These are phyloP conservation scores for Ptyas mucosa DNA, from an alignment of 2,113 vertebrate genomes.

Conservation along the genomic window DNA sequence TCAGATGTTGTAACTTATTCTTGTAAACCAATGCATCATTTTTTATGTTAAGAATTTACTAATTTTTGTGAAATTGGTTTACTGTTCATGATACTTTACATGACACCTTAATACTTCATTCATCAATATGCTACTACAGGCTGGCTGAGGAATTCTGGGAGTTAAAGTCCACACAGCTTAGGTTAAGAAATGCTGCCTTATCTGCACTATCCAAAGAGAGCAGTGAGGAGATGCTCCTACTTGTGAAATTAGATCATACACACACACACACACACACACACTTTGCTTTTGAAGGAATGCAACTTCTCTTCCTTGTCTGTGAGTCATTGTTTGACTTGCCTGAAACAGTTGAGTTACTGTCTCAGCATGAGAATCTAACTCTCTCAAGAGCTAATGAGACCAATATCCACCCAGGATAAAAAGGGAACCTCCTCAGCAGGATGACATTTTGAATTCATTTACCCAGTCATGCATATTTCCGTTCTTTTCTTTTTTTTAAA, in stretches of 20 bases:
- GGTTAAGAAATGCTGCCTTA: neutral
- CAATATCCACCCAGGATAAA: neutral
- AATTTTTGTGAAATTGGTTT: neutral
- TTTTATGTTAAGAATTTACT: neutral
- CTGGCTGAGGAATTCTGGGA: neutral
- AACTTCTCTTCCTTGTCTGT: neutral
- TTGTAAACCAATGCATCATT: neutral
- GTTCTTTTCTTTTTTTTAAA: neutral
- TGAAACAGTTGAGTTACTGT: neutral
- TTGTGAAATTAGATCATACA: neutral
- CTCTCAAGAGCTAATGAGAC: conserved; percentile 11
- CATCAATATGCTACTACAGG: neutral
- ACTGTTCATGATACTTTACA: neutral
- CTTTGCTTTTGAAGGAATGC: neutral
- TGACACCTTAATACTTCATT: neutral
- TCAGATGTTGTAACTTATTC: neutral
- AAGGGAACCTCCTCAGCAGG: conserved; percentile 13
- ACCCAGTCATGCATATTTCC: neutral
- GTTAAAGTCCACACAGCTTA: neutral
- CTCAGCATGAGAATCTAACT: neutral
- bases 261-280: too few species aligned
- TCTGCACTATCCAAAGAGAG: neutral
- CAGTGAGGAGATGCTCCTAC: neutral
- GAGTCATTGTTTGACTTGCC: neutral
- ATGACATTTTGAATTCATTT: conserved; percentile 1